Percentiles rank a stretch among this genome's conserved stretches.
Conservation (phyloP, 2,888 invertebrate genomes). For the Atethmia centrago region DNA sequence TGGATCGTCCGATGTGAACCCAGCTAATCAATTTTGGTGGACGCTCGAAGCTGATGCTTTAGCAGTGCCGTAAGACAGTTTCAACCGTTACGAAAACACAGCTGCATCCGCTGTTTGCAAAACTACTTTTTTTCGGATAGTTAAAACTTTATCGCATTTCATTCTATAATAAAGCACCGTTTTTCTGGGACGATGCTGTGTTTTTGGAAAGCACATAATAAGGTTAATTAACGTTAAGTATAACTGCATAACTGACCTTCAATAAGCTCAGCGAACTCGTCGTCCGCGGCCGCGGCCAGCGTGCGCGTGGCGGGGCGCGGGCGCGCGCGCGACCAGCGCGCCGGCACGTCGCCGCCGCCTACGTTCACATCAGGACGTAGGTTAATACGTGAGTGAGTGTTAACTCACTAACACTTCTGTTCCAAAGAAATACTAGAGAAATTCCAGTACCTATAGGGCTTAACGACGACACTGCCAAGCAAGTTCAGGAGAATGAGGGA, state of each 20-base stretch:
- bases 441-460: not conserved
- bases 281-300: conserved; percentile 79
- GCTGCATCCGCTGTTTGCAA: not conserved
- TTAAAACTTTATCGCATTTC: not conserved
- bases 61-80: not conserved
- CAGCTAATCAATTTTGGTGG: too few species aligned
- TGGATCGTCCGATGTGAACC: too few species aligned
- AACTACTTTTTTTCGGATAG: not conserved
- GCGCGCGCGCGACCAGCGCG: conserved; percentile 78
- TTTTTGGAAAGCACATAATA: not conserved
- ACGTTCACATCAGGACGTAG: not conserved
- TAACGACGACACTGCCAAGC: not conserved
- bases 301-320: conserved; percentile 84
- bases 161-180: too few species aligned
- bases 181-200: not conserved
- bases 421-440: not conserved
- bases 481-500: not conserved
- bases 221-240: not conserved
- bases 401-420: too few species aligned
- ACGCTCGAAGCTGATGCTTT: not conserved
- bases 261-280: conserved; percentile 82
- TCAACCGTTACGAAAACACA: not conserved
- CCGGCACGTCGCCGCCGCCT: conserved; percentile 66
- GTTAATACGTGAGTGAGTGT: too few species aligned
- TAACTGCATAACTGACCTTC: conserved; percentile 71